Evolutionary conservation across 2,113 vertebrate genomes (phyloP), one percentile per base, ranked within the genome.

Genomic region (Micromys minutus): DNA sequence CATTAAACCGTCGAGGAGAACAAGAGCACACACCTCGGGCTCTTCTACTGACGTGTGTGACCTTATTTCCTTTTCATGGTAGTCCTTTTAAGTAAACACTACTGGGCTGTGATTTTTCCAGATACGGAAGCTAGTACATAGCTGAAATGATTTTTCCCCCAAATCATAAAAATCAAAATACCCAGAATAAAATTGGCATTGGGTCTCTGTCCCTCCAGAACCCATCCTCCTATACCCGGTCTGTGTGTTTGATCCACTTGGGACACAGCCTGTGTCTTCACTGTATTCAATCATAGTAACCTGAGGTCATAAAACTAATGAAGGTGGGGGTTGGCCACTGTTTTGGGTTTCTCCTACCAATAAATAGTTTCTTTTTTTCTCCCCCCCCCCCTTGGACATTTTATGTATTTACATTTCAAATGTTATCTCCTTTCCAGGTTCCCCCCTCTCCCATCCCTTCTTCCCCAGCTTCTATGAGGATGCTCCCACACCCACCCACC

Each of bases 201-300:
- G 42, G 63, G 5, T 17, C 36, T 85, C 42, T 19, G 57, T 31
- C 15, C 52, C 61, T 45, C 31, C 34, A 26, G 50, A 72, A 17
- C 61, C 19, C 0, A 0, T 26, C 1, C 34, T 61, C 15, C 31
- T 24, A 31, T 50, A 1, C 0, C 0, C 17, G 1, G 0, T 36
- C 72, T 24, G 10, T 59, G 31, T 74, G 45, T 16, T 10, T 13
- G 26, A n/a, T 21, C n/a, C 45, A 45, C 8, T 1, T 22, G 36
- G 55, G 55, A 2, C 4, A 16, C 5, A 19, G 1, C 21, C n/a
- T 55, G 22, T 13, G 45, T 36, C 2, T 45, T 19, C 26, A 12
- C 1, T 31, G 42, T 16, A 1, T 26, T 57, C 3, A 1, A 5
- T 55, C 45, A 31, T 7, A 12, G 36, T 16, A 39, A 39, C 29